phyloP scores from a whole-genome alignment of 2,888 invertebrate genomes.

The Anarsia innoxiella region DNA sequence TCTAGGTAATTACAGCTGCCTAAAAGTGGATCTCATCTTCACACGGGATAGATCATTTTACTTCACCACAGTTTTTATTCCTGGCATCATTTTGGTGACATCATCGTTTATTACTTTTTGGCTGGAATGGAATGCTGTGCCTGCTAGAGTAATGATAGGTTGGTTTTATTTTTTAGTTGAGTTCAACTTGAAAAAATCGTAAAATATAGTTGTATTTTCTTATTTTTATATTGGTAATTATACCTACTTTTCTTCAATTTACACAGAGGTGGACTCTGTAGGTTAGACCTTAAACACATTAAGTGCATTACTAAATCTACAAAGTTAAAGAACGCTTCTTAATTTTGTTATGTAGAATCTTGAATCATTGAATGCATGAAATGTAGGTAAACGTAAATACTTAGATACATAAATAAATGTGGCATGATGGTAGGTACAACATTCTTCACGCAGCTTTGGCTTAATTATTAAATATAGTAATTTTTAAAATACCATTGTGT shows the following conservation, averaged over 20 bases:
- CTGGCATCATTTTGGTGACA: conserved; percentile 96
- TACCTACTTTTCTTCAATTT: too few species aligned
- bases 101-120: conserved; percentile 98
- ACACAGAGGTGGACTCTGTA: too few species aligned
- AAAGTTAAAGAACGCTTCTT: too few species aligned
- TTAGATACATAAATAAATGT: background rate
- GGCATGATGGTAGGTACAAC: background rate
- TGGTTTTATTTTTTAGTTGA: conserved; percentile 66
- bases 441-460: conserved; percentile 1
- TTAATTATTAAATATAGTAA: conserved; percentile 15
- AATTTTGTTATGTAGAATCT: too few species aligned
- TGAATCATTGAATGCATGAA: too few species aligned
- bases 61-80: conserved; percentile 97
- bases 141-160: conserved; percentile 97
- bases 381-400: too few species aligned
- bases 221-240: too few species aligned
- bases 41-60: conserved; percentile 97
- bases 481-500: background rate
- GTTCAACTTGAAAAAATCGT: too few species aligned
- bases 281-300: too few species aligned
- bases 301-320: too few species aligned
- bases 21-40: conserved; percentile 94
- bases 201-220: too few species aligned
- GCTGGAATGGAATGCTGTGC: conserved; percentile 98
- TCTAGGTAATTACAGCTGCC: conserved; percentile 96